phyloP scores from a whole-genome alignment of 2,113 vertebrate species.

The Melozone crissalis region DNA sequence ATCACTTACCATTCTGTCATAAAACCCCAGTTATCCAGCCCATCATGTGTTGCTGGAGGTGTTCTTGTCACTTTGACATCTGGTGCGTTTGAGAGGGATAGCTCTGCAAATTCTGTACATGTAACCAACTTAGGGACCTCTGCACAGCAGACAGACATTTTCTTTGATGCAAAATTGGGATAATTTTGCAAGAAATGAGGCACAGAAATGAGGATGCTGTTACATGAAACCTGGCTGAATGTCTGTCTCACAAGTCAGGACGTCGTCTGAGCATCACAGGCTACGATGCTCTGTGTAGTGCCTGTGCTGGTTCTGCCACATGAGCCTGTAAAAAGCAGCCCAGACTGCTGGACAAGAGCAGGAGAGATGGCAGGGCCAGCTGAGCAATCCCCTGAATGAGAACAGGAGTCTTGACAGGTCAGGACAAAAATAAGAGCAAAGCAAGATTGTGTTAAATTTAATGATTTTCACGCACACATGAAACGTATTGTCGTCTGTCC shows the following conservation, averaged over 20 bases:
- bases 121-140: neutral
- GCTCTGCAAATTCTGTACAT: neutral
- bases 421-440: neutral
- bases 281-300: rapidly evolving
- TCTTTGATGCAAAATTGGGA: neutral
- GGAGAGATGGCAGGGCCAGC: neutral
- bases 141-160: neutral
- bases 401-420: neutral
- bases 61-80: neutral
- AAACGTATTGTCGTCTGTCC: neutral
- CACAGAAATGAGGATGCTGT: rapidly evolving
- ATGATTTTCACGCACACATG: neutral
- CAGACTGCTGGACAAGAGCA: neutral
- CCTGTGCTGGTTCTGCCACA: neutral
- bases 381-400: neutral
- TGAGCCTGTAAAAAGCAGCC: neutral
- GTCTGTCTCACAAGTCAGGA: rapidly evolving
- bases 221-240: neutral
- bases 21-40: neutral
- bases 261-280: rapidly evolving
- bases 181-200: neutral
- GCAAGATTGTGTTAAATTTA: neutral
- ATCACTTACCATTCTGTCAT: neutral
- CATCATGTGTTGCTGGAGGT: neutral
- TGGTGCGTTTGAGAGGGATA: neutral